phyloP scores from a whole-genome alignment of 2,888 invertebrate species.

The Lycia hirtaria region DNA sequence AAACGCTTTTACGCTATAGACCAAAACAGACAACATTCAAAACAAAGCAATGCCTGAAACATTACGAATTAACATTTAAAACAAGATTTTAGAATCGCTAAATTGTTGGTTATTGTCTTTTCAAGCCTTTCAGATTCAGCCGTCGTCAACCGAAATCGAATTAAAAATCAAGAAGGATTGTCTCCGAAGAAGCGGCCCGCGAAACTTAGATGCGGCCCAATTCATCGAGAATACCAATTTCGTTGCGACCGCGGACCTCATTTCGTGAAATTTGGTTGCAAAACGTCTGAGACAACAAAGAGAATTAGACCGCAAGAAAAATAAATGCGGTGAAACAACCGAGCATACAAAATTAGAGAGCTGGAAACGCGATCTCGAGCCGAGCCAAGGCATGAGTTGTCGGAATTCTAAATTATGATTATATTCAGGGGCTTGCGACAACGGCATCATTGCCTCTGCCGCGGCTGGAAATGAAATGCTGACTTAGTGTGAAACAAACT shows the following conservation, averaged over 20 bases:
- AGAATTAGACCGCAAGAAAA: slow-evolving; percentile 84
- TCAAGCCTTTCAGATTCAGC: slow-evolving; percentile 34
- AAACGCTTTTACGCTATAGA: background rate
- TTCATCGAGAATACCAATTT: slow-evolving; percentile 82
- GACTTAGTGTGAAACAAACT: background rate
- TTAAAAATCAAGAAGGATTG: slow-evolving; percentile 71
- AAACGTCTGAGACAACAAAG: slow-evolving; percentile 81
- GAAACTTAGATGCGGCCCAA: slow-evolving; percentile 67
- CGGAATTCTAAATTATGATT: slow-evolving; percentile 11
- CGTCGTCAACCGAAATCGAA: slow-evolving; percentile 54
- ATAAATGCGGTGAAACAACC: slow-evolving; percentile 80
- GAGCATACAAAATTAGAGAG: slow-evolving; percentile 80
- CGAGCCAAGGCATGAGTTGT: slow-evolving; percentile 15
- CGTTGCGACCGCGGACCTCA: slow-evolving; percentile 78
- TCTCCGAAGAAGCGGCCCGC: slow-evolving; percentile 58
- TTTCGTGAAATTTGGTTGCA: slow-evolving; percentile 81
- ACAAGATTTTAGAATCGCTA: slow-evolving; percentile 8
- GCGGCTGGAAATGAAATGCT: background rate
- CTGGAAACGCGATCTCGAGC: slow-evolving; percentile 28
- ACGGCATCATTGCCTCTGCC: slow-evolving; percentile 1
- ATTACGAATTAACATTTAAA: slow-evolving; percentile 13
- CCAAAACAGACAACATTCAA: background rate
- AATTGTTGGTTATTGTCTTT: slow-evolving; percentile 31
- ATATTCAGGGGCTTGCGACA: background rate
- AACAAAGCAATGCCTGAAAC: slow-evolving; percentile 9